Base-by-base conservation (phyloP, 2,113 vertebrate species). In the Callaeas wilsoni region DNA sequence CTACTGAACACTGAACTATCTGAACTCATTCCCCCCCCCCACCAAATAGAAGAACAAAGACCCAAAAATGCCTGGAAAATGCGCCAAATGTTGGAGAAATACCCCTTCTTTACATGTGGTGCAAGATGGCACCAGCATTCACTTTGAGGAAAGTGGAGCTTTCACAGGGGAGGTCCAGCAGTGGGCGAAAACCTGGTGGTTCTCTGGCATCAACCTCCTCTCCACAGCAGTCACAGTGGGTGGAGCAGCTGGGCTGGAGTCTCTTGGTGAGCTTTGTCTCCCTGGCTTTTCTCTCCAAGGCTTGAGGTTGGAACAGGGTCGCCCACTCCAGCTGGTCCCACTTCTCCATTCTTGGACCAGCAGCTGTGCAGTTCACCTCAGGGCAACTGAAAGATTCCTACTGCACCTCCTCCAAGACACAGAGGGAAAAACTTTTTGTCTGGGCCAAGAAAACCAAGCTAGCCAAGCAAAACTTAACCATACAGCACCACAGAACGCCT, bases 281-380 rank as follows among this genome's bases (percentile, higher is more conserved):
- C 42, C 30, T 49, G n/a, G 7, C 12, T 47, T 65, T 23, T n/a
- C 10, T 75, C 10, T 14, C 10, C 2, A 0, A 49, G 13, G 30
- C 35, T 57, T 75, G 30, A n/a, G 6, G 10, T n/a, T 55, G 19
- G 32, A 85, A 49, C 0, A 3, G 12, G 6, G 35, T 57, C 42
- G 25, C 30, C 5, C 8, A 16, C 23, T 47, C 50, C 0, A 1
- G 23, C 16, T 0, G 0, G 23, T 85, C 13, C n/a, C 15, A 7
- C 35, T 65, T 75, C 30, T 56, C 13, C 0, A 0, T 65, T 75
- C n/a, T 65, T 9, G 4, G 15, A 65, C 23, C 30, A 65, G 59
- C 42, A 41, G 35, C 30, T 47, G 23, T n/a, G 65, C 15, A 39
- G 15, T 6, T 74, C 19, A 29, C 50, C 29, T 47, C 59, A 56